Conservation (phyloP, 2,113 vertebrate species). For the Typhlomys cinereus region DNA sequence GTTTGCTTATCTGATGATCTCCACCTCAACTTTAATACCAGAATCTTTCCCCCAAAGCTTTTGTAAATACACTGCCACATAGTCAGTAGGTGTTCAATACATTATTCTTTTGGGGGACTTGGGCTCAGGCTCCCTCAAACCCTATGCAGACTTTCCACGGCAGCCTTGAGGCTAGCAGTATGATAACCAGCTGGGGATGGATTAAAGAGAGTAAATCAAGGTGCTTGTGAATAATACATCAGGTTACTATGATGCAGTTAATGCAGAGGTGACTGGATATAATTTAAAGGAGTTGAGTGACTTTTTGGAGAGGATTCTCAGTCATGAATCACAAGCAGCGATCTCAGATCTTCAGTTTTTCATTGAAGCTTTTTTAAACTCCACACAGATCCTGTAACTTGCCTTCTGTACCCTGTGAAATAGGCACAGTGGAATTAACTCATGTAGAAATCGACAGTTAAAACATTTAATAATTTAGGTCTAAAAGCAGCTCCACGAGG, state of each 20-base stretch:
- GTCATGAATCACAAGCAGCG: conserved; percentile 57
- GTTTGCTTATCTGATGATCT: background rate
- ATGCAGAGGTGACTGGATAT: conserved; percentile 27
- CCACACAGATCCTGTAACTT: conserved; percentile 45
- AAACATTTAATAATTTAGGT: conserved; percentile 54
- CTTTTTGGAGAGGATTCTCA: conserved; percentile 59
- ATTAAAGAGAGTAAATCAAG: conserved; percentile 44
- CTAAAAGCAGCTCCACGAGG: conserved; percentile 12
- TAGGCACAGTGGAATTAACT: conserved; percentile 6
- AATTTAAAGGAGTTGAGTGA: conserved; percentile 64
- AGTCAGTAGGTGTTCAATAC: background rate
- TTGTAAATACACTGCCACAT: background rate
- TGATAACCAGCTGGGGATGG: conserved; percentile 16
- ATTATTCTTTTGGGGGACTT: background rate
- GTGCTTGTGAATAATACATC: conserved; percentile 55
- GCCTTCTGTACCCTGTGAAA: conserved; percentile 16
- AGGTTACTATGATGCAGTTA: conserved; percentile 34
- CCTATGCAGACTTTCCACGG: background rate
- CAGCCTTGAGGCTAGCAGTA: conserved; percentile 34
- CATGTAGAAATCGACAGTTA: conserved; percentile 10
- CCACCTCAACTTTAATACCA: background rate
- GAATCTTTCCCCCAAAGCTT: background rate
- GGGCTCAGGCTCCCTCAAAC: background rate
- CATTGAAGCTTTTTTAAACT: conserved; percentile 54
- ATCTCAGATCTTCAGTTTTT: conserved; percentile 45